Evolutionary conservation across 2,113 vertebrate species (phyloP).

Genomic region (Aplodontia rufa): DNA sequence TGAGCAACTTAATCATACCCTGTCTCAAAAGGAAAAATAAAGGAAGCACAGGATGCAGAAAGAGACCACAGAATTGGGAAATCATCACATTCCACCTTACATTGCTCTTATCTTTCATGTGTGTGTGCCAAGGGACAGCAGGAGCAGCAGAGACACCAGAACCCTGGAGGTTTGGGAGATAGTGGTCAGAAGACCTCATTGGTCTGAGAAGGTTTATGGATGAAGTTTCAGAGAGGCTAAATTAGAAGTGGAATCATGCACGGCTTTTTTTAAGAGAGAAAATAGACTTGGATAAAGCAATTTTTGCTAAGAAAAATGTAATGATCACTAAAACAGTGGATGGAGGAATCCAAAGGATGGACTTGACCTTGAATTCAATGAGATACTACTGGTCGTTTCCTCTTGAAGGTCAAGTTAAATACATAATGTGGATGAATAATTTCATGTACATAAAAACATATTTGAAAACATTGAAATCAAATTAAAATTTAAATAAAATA

Average conservation of each 20-base stretch:
- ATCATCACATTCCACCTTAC: neutral
- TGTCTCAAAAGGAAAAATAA: too few species aligned
- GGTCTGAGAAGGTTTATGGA: neutral
- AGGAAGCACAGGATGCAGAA: neutral
- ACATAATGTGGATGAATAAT: neutral
- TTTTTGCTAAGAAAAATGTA: neutral
- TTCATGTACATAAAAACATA: neutral
- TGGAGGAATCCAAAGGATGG: neutral
- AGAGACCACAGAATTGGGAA: neutral
- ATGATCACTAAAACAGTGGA: neutral
- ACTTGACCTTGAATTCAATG: neutral
- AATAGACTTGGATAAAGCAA: neutral
- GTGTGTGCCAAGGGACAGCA: neutral
- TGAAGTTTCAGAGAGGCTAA: neutral
- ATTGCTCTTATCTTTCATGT: neutral
- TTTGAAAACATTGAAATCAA: neutral
- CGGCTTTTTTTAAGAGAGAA: neutral
- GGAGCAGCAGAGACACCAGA: neutral
- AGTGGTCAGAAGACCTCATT: neutral
- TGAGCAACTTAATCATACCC: too few species aligned
- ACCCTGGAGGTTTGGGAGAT: neutral
- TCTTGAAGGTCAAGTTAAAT: neutral
- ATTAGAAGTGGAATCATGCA: neutral
- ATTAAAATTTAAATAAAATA: neutral
- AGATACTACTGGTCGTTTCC: neutral